Conservation (phyloP, 2,797 vertebrate species). For the Rhabdomys pumilio region DNA sequence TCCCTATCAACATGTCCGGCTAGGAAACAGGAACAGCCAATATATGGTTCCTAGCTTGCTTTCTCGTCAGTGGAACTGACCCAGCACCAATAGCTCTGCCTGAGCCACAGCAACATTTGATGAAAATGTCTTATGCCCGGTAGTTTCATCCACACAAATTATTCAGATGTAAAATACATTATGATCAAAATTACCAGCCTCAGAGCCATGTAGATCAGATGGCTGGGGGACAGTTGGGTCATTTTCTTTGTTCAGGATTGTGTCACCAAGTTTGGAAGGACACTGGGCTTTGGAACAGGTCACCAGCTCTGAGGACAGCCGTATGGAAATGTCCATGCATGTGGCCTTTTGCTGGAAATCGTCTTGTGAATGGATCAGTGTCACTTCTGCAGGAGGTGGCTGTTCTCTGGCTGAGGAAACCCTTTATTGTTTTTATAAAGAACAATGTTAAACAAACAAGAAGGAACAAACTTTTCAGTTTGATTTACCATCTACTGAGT, state of each 20-base stretch:
- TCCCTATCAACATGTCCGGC: neutral
- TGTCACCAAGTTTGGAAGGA: conserved; percentile 5
- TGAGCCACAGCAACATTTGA: neutral
- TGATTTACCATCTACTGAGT: neutral
- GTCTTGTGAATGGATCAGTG: neutral
- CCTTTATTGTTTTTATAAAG: conserved; percentile 32
- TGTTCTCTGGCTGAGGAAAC: neutral
- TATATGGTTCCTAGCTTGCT: neutral
- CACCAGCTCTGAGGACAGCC: neutral
- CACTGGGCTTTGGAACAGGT: neutral
- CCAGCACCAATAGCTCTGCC: conserved; percentile 6
- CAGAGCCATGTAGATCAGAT: neutral
- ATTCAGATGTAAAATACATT: conserved; percentile 39
- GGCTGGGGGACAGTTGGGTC: neutral
- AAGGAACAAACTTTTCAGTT: neutral
- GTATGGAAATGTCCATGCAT: neutral
- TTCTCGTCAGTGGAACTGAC: conserved; percentile 29
- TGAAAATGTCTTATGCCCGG: neutral
- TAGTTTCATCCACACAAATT: neutral
- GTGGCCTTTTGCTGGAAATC: neutral
- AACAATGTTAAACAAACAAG: conserved; percentile 21
- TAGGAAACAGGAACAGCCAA: neutral
- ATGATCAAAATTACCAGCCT: neutral
- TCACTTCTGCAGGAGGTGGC: neutral
- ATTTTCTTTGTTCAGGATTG: conserved; percentile 43